Evolutionary conservation across 2,888 invertebrate genomes (phyloP).

Genomic region (Griposia aprilina): DNA sequence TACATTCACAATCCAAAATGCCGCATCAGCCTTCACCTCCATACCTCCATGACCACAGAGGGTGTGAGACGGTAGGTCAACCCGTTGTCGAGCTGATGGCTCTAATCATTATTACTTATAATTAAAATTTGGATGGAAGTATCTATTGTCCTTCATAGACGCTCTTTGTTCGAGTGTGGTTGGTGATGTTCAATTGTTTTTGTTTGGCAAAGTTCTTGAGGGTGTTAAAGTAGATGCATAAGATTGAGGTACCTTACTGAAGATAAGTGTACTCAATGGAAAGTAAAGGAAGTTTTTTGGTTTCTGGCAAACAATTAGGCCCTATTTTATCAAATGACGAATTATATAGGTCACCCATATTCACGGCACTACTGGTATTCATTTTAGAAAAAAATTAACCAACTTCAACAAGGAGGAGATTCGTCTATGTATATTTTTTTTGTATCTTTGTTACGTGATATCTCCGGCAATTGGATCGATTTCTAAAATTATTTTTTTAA

Average conservation of each 20-base stretch:
- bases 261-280: neutral
- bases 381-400: too few relatives aligned
- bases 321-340: neutral
- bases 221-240: neutral
- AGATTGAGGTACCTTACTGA: neutral
- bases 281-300: neutral
- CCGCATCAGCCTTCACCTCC: conserved; percentile 73
- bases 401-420: too few relatives aligned
- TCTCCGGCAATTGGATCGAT: too few relatives aligned
- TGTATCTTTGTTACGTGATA: too few relatives aligned
- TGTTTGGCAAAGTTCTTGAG: neutral
- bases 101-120: conserved; percentile 88
- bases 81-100: conserved; percentile 87
- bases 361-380: too few relatives aligned
- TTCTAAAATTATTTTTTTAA: too few relatives aligned
- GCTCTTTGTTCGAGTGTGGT: conserved; percentile 53
- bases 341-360: neutral
- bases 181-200: conserved; percentile 30
- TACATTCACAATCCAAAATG: conserved; percentile 42
- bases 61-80: conserved; percentile 87
- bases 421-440: too few relatives aligned
- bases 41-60: conserved; percentile 71
- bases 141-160: conserved; percentile 75
- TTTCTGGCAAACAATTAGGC: neutral
- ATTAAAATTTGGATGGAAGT: conserved; percentile 86